Conservation (phyloP, 2,113 vertebrate species). For the Smithornis capensis region DNA sequence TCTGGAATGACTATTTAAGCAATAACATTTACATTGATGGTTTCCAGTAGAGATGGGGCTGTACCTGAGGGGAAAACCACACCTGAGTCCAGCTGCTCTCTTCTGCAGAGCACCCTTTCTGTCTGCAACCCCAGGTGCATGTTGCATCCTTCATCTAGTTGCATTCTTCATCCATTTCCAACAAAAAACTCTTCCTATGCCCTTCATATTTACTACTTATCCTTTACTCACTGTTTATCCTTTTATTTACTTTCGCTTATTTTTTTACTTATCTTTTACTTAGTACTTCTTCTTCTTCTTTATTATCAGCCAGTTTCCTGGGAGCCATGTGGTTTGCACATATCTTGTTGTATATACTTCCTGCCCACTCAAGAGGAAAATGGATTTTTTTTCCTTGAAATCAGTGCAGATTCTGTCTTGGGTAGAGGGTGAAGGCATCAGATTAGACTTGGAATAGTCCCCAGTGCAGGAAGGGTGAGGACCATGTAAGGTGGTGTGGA, state of each 20-base stretch:
- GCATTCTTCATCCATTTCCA: not conserved
- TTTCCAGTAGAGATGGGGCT: not conserved
- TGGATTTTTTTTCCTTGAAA: not conserved
- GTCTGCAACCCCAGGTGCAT: not conserved
- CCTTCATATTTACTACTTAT: not conserved
- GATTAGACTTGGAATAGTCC: not conserved
- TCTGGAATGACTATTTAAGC: not conserved
- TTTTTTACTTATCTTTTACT: not conserved
- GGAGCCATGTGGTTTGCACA: accelerated
- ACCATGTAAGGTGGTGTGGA: not conserved
- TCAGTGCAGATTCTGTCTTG: not conserved
- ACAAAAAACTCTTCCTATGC: not conserved
- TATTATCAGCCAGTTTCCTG: not conserved
- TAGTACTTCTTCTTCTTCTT: not conserved
- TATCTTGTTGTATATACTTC: not conserved
- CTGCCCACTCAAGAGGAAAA: not conserved
- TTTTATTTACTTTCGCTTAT: not conserved
- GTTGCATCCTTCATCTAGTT: not conserved
- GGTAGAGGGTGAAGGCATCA: not conserved
- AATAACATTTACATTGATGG: not conserved
- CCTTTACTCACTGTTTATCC: too few relatives aligned
- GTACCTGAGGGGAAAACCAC: not conserved
- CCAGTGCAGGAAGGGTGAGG: not conserved
- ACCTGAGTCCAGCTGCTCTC: not conserved
- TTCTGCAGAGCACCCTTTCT: accelerated